Conservation (phyloP, 2,797 vertebrate genomes). For the Oophaga sylvatica region DNA sequence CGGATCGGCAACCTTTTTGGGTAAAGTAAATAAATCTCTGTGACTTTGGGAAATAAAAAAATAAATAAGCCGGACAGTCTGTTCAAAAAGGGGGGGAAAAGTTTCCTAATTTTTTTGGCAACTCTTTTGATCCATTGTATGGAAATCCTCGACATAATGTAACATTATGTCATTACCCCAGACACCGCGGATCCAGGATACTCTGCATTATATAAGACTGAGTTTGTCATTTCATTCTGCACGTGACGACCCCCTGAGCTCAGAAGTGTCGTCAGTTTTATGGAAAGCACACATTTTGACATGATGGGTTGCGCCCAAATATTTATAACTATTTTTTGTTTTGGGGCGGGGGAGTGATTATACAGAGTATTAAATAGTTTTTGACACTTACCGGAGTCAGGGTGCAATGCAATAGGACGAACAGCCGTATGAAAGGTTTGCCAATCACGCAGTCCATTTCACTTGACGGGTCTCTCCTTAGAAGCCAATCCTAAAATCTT, state of each 20-base stretch:
- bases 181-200: not conserved
- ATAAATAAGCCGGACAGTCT: not conserved
- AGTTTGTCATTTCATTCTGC: not conserved
- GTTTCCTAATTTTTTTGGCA: not conserved
- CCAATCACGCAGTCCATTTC: slow-evolving; percentile 23
- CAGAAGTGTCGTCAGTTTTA: not conserved
- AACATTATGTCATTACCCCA: not conserved
- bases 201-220: not conserved
- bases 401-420: slow-evolving; percentile 46
- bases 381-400: slow-evolving; percentile 35
- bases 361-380: not conserved
- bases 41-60: not conserved
- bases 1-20: not conserved
- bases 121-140: not conserved
- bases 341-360: not conserved
- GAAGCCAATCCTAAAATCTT: slow-evolving; percentile 29
- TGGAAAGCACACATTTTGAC: not conserved
- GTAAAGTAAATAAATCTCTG: not conserved
- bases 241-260: not conserved
- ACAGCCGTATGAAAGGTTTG: slow-evolving; percentile 28
- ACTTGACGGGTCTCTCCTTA: not conserved
- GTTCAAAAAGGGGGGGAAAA: not conserved
- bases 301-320: not conserved
- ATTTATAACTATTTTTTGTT: not conserved
- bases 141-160: not conserved